Percentiles rank a stretch among this genome's conserved stretches.
Evolutionary conservation across 2,888 invertebrate genomes (phyloP).

Genomic region (Aromia moschata): DNA sequence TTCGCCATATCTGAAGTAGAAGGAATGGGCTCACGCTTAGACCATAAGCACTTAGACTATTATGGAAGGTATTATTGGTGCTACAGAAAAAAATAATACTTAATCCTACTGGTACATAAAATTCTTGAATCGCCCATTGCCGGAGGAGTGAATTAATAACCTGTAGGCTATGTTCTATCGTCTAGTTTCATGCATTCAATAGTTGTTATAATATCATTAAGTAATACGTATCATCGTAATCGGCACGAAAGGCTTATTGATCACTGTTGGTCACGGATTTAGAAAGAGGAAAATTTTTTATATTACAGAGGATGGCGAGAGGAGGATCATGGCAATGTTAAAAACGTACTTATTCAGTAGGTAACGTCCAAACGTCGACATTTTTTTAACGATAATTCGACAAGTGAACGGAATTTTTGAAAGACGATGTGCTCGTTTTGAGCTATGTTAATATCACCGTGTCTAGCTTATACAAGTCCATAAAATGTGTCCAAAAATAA

Average conservation of each 20-base stretch:
- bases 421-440: slow-evolving; percentile 56
- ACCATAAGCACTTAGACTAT: no score
- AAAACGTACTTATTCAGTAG: slow-evolving; percentile 42
- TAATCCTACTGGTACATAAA: slow-evolving; percentile 9
- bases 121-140: slow-evolving; percentile 19
- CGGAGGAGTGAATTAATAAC: slow-evolving; percentile 21
- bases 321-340: slow-evolving; percentile 42
- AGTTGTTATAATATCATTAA: slow-evolving; percentile 33
- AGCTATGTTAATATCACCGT: slow-evolving; percentile 59
- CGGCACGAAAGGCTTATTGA: slow-evolving; percentile 50
- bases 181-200: slow-evolving; percentile 45
- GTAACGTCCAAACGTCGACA: slow-evolving; percentile 41
- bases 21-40: no score
- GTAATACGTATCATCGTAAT: slow-evolving; percentile 41
- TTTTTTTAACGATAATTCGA: slow-evolving; percentile 45
- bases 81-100: no score
- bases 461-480: slow-evolving; percentile 47
- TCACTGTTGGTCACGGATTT: slow-evolving; percentile 50
- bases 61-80: no score
- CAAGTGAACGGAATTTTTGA: slow-evolving; percentile 55
- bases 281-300: slow-evolving; percentile 42
- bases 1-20: no score
- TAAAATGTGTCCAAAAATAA: slow-evolving; percentile 56
- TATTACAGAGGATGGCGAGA: slow-evolving; percentile 42
- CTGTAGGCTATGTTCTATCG: slow-evolving; percentile 28